Base-by-base conservation (phyloP, 2,797 vertebrate genomes). In the Sphenodon punctatus region DNA sequence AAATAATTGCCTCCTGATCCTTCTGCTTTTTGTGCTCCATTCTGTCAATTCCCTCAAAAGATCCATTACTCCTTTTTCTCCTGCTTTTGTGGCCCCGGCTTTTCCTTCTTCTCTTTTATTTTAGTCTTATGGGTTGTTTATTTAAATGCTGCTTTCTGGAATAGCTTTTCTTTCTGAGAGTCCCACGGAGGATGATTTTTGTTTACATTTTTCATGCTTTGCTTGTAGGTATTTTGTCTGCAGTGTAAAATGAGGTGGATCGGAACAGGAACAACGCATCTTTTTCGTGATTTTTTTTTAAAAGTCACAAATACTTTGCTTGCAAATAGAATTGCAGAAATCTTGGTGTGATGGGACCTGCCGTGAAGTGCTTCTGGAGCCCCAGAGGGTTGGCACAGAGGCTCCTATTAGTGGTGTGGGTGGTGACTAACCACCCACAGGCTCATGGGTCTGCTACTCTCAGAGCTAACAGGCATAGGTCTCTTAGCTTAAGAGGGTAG, bases 41-140 rank as follows among this genome's bases (percentile, higher is more conserved):
- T 69, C 76, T 45, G 53, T 7, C 75, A 63, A 75, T 68, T 90
- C 84, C 85, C 83, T 2, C 2, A 85, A 89, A 82, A 38, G 45
- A 73, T 36, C 64, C 30, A 23, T 48, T 22, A 10, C 66, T 13
- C 39, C 23, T 27, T 25, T 36, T 15, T 51, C 68, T 65, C 64
- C 1, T 3, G 49, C 61, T 86, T 38, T 51, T 67, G 55, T 45
- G 63, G 67, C 61, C 10, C 78, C n/a, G 38, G 80, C 73, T 64
- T 86, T 42, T 67, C 27, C 70, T 72, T 80, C 42, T 41, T 43
- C 43, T 51, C 43, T 16, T 36, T 27, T n/a, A 14, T 78, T 66
- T 56, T 59, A 75, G 8, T 67, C 34, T 15, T 30, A 41, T 12
- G 63, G 2, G 0, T 41, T 41, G 23, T 46, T 32, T 22, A 73